Base-by-base conservation (phyloP, 2,888 invertebrate genomes). In the Physocephala rufipes region DNA sequence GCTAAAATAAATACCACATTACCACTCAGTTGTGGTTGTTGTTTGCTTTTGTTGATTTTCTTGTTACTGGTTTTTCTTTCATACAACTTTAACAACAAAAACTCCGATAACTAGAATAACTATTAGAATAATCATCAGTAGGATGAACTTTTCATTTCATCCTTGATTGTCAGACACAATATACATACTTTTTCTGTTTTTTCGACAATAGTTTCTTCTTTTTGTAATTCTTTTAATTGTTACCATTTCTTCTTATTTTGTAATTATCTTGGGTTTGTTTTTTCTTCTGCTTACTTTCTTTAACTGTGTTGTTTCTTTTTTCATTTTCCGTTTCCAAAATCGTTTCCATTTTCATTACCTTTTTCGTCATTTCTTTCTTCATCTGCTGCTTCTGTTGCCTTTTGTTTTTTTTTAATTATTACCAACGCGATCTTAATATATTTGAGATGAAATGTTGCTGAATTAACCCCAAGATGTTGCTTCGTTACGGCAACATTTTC, bases 361-460 rank as follows among this genome's bases (percentile, higher is more conserved):
- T n/a, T n/a, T n/a, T n/a, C n/a, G n/a, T n/a, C n/a, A 64, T 51
- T 74, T 70, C 30, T 70, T 21, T 30, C 53, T 58, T 45, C 1
- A 58, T 16, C 36, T 58, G 59, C 30, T 49, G 49, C 51, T 49
- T 47, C 63, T 43, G 45, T 24, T 49, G 9, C 26, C 12, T 19
- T 43, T 36, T 4, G 4, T 36, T 7, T 36, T 36, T 4, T 36
- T 36, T 7, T 36, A 7, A 9, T 36, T 36, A 36, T 36, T 36
- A 36, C 36, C 36, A 36, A 9, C 36, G 9, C 36, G 9, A 36
- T 36, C 36, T 36, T 36, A 62, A 36, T 26, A 28, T 70, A 71
- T 68, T 55, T 53, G 69, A 70, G 51, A 64, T 58, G 28, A 71
- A 53, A 62, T 70, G 55, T 70, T 26, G 16, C 47, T 21, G 21